These are phyloP conservation scores for Lonchura striata DNA, from an alignment of 2,113 vertebrate genomes.

Conservation along the genomic window DNA sequence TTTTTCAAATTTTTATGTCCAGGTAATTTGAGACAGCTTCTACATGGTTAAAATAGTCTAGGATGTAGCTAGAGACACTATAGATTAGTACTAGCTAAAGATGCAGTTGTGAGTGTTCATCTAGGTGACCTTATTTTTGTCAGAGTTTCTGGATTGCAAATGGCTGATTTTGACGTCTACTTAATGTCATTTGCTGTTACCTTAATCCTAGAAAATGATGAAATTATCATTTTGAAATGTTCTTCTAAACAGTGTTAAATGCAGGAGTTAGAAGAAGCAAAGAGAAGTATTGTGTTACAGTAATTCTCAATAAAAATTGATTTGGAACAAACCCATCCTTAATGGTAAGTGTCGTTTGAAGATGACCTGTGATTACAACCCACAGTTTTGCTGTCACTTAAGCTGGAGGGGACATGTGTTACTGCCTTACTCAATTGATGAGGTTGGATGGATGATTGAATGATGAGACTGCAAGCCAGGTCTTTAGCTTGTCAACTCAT, in stretches of 20 bases:
- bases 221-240: background rate
- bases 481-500: conserved; percentile 64
- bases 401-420: conserved; percentile 67
- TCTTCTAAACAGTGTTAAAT: background rate
- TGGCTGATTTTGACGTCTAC: background rate
- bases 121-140: background rate
- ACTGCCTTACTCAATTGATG: conserved; percentile 70
- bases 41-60: background rate
- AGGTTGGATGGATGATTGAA: conserved; percentile 66
- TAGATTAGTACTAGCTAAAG: background rate
- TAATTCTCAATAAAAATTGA: conserved; percentile 32
- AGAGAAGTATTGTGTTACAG: background rate
- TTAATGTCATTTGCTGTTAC: background rate
- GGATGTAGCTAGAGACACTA: background rate
- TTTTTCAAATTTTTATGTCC: background rate
- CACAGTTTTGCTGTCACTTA: conserved; percentile 68
- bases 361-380: conserved; percentile 67
- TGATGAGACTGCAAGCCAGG: conserved; percentile 68
- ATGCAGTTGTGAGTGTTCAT: background rate
- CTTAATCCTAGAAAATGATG: background rate
- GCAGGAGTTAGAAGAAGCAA: background rate
- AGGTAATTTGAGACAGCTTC: background rate
- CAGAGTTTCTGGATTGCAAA: background rate
- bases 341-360: conserved; percentile 50
- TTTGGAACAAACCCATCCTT: conserved; percentile 31